Conservation (phyloP, 2,888 invertebrate genomes). For the Coronaproctus castanopsis region DNA sequence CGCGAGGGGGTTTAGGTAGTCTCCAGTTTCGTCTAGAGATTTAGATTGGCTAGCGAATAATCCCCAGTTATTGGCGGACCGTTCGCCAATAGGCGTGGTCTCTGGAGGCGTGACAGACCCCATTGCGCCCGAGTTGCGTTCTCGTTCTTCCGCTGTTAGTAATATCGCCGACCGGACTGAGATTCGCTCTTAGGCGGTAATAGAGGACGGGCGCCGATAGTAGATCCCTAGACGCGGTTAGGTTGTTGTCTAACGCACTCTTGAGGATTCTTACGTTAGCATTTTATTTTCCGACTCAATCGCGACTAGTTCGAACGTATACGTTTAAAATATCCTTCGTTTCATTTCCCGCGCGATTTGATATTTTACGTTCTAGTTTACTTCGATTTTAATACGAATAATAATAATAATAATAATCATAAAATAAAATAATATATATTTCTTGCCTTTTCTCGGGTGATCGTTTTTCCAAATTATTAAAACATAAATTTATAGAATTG, state of each 20-base stretch:
- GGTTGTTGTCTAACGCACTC: background rate
- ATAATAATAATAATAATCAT: background rate
- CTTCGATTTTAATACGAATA: background rate
- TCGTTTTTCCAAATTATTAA: too few species aligned
- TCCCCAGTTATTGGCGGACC: conserved; percentile 8
- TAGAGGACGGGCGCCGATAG: background rate
- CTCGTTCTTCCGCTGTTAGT: conserved; percentile 5
- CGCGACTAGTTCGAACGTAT: background rate
- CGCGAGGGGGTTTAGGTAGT: too few species aligned
- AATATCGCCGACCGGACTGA: too few species aligned
- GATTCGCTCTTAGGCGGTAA: too few species aligned
- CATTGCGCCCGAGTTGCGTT: conserved; percentile 1
- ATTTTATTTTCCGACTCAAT: too few species aligned
- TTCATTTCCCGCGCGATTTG: background rate
- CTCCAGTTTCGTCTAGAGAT: conserved; percentile 10
- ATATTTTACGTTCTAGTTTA: background rate
- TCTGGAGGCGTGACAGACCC: conserved; percentile 9
- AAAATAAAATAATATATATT: too few species aligned
- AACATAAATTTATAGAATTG: too few species aligned
- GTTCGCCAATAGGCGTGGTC: conserved; percentile 9
- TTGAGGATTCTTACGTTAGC: background rate
- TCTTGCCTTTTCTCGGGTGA: too few species aligned
- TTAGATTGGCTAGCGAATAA: conserved; percentile 7
- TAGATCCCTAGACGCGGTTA: background rate
- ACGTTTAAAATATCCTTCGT: background rate